Percentiles rank a stretch among this genome's conserved stretches.
phyloP scores from a whole-genome alignment of 1,140 invertebrate genomes.

The Aphelenchoides fujianensis region DNA sequence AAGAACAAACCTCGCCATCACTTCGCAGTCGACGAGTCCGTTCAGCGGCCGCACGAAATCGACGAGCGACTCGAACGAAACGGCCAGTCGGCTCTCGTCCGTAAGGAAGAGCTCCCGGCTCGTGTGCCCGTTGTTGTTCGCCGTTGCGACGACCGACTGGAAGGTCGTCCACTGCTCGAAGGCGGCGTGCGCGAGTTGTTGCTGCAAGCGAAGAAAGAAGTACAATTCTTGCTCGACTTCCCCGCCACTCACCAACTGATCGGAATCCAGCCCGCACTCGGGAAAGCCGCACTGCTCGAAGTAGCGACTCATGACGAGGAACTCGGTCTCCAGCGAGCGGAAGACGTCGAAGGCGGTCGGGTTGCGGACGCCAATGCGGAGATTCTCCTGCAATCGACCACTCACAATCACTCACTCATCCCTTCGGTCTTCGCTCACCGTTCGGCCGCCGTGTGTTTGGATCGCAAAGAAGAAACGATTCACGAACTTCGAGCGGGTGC shows the following conservation, averaged over 20 bases:
- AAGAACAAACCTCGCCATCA: background rate
- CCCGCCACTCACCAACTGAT: background rate
- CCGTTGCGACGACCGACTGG: conserved; percentile 8
- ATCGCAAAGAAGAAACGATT: conserved; percentile 1
- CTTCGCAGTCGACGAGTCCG: background rate
- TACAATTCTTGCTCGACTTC: too few relatives aligned
- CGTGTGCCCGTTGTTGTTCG: background rate
- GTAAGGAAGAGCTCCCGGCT: background rate
- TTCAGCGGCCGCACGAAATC: background rate
- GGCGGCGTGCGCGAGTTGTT: background rate
- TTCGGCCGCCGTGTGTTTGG: background rate
- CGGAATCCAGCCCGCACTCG: background rate
- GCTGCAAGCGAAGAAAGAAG: too few relatives aligned
- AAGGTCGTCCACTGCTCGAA: background rate
- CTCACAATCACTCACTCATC: too few relatives aligned
- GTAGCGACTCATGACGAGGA: conserved; percentile 1
- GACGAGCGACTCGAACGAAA: background rate
- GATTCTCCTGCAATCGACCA: too few relatives aligned
- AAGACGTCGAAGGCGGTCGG: conserved; percentile 1
- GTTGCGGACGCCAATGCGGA: background rate
- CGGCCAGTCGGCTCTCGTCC: conserved; percentile 4
- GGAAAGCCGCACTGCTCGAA: conserved; percentile 5
- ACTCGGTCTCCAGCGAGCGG: background rate
- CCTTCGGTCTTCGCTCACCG: too few relatives aligned
- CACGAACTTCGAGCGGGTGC: background rate